Evolutionary conservation across 2,113 vertebrate species (phyloP).

Genomic region (Ageneiosus marmoratus): DNA sequence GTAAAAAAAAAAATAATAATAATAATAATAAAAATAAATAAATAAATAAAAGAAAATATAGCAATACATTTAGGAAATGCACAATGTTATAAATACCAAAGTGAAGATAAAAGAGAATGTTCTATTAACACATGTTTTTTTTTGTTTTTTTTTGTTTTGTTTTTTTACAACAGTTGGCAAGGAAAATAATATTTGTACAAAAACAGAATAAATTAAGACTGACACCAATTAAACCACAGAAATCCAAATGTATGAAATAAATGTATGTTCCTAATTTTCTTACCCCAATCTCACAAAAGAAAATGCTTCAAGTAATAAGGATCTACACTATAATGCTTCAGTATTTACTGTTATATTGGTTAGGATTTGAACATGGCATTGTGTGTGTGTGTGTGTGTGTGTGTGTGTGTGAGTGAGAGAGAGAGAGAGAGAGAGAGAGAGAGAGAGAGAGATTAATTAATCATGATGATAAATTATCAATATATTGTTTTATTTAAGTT

Average conservation of each 20-base stretch:
- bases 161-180: conserved; percentile 27
- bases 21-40: no score
- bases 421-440: not conserved
- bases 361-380: conserved; percentile 17
- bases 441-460: not conserved
- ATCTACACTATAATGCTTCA: not conserved
- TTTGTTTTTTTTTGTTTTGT: no score
- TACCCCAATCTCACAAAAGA: not conserved
- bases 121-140: not conserved
- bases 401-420: no score
- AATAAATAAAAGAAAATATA: not conserved
- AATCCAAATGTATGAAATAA: not conserved
- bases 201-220: not conserved
- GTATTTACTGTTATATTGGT: conserved; percentile 1
- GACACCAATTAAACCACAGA: not conserved
- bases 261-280: not conserved
- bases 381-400: no score
- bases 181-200: not conserved
- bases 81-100: not conserved
- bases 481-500: not conserved
- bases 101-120: not conserved
- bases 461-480: not conserved
- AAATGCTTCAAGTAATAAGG: not conserved
- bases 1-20: no score
- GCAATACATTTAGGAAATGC: not conserved